A percentile compares a stretch with the other conserved stretches of the same genome.
phyloP scores from a whole-genome alignment of 2,888 invertebrate species.

The Drosophila cracens region DNA sequence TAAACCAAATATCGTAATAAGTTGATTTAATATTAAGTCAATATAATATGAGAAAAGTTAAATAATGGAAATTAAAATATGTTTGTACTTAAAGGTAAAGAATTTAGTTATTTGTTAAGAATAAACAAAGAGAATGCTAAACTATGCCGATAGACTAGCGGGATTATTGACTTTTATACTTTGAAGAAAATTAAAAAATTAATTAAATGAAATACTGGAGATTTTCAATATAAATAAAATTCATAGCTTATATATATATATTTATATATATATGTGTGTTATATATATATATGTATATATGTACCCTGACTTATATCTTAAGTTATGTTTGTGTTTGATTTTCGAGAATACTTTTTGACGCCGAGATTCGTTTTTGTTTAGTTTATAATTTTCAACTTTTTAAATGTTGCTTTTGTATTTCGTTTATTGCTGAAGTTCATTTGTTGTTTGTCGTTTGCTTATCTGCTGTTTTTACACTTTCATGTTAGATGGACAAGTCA shows the following conservation, averaged over 20 bases:
- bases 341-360: slow-evolving; percentile 31
- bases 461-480: slow-evolving; percentile 6
- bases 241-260: slow-evolving; percentile 25
- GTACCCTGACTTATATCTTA: slow-evolving; percentile 40
- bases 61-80: slow-evolving; percentile 56
- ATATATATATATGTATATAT: slow-evolving; percentile 12
- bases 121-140: slow-evolving; percentile 31
- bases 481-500: not conserved
- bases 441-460: slow-evolving; percentile 23
- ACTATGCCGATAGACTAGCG: slow-evolving; percentile 7
- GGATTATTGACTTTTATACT: slow-evolving; percentile 15
- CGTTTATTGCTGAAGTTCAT: slow-evolving; percentile 35
- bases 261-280: slow-evolving; percentile 5
- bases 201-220: slow-evolving; percentile 48
- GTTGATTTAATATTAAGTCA: slow-evolving; percentile 18
- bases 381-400: not conserved
- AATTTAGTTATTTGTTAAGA: slow-evolving; percentile 19
- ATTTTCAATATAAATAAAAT: slow-evolving; percentile 26
- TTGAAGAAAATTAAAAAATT: slow-evolving; percentile 29
- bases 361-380: slow-evolving; percentile 26
- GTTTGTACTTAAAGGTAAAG: slow-evolving; percentile 74
- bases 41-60: slow-evolving; percentile 36
- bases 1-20: slow-evolving; percentile 39
- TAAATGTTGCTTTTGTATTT: slow-evolving; percentile 16
- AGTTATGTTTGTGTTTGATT: slow-evolving; percentile 15